A percentile compares a stretch with the other conserved stretches of the same genome.
Conservation (phyloP, 1,140 invertebrate species). For the Hestina assimilis region DNA sequence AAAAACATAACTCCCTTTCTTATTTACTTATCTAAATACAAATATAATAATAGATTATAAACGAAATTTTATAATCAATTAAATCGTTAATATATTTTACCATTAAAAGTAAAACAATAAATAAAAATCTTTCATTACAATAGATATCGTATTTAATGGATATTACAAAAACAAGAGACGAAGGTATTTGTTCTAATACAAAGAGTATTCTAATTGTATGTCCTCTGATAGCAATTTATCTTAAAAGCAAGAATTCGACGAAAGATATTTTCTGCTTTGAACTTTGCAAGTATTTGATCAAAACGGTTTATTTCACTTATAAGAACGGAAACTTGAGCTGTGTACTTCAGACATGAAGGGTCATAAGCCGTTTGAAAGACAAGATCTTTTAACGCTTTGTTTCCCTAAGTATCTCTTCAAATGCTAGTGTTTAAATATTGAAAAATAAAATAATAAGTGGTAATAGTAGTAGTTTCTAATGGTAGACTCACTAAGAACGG, state of each 20-base stretch:
- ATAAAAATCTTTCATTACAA: no score
- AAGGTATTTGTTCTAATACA: neutral
- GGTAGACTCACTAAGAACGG: no score
- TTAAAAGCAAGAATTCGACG: neutral
- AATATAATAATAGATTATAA: no score
- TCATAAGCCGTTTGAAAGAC: neutral
- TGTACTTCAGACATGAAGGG: neutral
- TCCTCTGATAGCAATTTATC: neutral
- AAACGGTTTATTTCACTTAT: neutral
- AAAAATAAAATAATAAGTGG: no score
- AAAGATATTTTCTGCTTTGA: neutral
- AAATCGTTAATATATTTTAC: no score
- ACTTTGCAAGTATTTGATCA: neutral
- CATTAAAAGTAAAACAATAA: no score
- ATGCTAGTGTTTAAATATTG: no score
- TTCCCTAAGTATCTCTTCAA: neutral
- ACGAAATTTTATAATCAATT: no score
- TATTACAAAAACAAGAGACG: neutral
- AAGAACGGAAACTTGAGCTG: neutral
- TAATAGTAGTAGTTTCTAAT: no score
- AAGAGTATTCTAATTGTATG: neutral
- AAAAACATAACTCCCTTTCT: no score
- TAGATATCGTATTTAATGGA: no score
- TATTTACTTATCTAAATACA: no score
- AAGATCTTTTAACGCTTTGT: neutral